phyloP scores from a whole-genome alignment of 2,113 vertebrate species.

The Nesoenas mayeri region DNA sequence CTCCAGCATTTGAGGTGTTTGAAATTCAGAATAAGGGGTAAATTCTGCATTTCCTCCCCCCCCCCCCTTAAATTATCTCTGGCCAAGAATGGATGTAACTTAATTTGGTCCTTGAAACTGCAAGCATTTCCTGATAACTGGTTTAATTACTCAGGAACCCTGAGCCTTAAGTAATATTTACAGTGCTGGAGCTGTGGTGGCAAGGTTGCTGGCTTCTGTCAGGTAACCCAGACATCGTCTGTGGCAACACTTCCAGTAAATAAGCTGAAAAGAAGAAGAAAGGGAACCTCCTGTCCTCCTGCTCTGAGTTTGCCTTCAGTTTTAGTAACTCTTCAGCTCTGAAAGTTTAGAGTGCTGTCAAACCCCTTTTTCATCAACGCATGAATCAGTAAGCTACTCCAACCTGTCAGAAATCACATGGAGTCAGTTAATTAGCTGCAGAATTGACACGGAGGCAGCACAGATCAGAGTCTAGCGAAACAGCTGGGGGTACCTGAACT shows the following conservation, averaged over 20 bases:
- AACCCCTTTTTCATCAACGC: background rate
- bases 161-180: background rate
- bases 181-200: background rate
- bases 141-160: background rate
- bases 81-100: background rate
- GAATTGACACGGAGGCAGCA: background rate
- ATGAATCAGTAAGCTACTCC: background rate
- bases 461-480: constrained; percentile 17
- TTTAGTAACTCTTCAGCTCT: background rate
- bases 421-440: constrained; percentile 34
- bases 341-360: constrained; percentile 23
- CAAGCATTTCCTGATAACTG: background rate
- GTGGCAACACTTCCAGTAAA: background rate
- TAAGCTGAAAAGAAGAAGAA: background rate
- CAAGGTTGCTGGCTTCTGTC: background rate
- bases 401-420: constrained; percentile 19
- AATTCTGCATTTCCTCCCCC: too few species aligned
- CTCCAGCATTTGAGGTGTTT: background rate
- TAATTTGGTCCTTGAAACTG: background rate
- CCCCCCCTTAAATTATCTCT: background rate
- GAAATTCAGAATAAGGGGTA: background rate
- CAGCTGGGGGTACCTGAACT: constrained; percentile 30
- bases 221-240: background rate
- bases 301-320: constrained; percentile 1
- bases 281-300: background rate